Evolutionary conservation across 2,113 vertebrate genomes (phyloP).

Genomic region (Tachysurus fulvidraco): DNA sequence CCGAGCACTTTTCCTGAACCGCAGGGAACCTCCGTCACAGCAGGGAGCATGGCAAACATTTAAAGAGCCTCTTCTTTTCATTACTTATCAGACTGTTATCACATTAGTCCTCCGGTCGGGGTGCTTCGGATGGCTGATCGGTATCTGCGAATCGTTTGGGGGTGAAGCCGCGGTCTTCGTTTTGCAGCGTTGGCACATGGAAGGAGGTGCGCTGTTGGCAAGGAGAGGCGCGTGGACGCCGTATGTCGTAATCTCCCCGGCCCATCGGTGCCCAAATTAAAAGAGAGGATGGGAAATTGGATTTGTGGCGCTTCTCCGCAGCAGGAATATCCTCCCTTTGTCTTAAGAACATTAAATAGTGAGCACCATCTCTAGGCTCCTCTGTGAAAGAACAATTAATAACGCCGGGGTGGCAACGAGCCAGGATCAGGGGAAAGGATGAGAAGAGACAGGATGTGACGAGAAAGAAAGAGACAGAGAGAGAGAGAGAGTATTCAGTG

Average conservation of each 20-base stretch:
- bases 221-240: conserved; percentile 1
- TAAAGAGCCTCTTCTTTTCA: conserved; percentile 50
- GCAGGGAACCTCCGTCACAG: conserved; percentile 20
- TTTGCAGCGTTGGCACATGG: conserved; percentile 43
- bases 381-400: conserved; percentile 49
- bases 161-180: conserved; percentile 21
- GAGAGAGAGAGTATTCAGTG: conserved; percentile 14
- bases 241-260: conserved; percentile 48
- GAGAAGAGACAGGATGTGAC: not conserved
- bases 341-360: conserved; percentile 49
- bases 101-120: conserved; percentile 39
- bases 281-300: conserved; percentile 53
- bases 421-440: conserved; percentile 1
- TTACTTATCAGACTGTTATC: conserved; percentile 47
- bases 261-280: conserved; percentile 52
- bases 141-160: conserved; percentile 44
- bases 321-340: conserved; percentile 48
- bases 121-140: conserved; percentile 43
- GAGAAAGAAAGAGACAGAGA: not conserved
- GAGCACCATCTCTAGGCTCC: conserved; percentile 31
- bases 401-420: conserved; percentile 3
- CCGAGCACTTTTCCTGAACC: conserved; percentile 30
- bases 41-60: conserved; percentile 42
- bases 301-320: conserved; percentile 42
- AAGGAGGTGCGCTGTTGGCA: conserved; percentile 22